Evolutionary conservation across 2,797 vertebrate species (phyloP).

Genomic region (Gobionotothen gibberifrons): DNA sequence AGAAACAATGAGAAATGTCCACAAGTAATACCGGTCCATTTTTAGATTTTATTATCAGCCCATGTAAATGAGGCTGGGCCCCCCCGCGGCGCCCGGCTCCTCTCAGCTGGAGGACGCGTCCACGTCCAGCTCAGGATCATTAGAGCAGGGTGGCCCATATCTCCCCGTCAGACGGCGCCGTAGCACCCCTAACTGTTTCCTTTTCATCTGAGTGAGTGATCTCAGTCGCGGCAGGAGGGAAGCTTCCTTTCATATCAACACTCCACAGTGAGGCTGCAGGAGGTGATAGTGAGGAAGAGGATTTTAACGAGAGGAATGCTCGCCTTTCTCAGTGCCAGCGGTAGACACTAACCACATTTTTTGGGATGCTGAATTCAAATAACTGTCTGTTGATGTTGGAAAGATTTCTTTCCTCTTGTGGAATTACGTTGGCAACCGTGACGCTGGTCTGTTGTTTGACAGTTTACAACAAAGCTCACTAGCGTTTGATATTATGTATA

Average conservation of each 20-base stretch:
- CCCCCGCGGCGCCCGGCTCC: conserved; percentile 54
- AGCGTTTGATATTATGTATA: neutral
- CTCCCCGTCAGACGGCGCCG: conserved; percentile 47
- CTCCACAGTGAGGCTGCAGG: conserved; percentile 57
- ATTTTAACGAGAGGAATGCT: conserved; percentile 57
- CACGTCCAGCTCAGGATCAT: conserved; percentile 68
- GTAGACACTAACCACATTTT: neutral
- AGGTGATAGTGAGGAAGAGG: conserved; percentile 43
- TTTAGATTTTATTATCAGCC: conserved; percentile 66
- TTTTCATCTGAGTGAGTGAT: conserved; percentile 74
- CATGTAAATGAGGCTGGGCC: conserved; percentile 69
- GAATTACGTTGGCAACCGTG: conserved; percentile 3
- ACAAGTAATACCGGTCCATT: conserved; percentile 35
- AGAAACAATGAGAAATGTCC: conserved; percentile 57
- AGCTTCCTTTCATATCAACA: conserved; percentile 61
- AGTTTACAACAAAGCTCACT: conserved; percentile 1
- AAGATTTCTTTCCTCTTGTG: neutral
- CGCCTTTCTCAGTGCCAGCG: conserved; percentile 45
- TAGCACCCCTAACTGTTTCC: conserved; percentile 74
- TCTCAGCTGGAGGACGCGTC: conserved; percentile 61
- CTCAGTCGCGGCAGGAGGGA: conserved; percentile 53
- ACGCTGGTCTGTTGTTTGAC: neutral
- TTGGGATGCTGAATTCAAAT: conserved; percentile 51
- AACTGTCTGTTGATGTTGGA: conserved; percentile 29
- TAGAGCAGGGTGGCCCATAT: conserved; percentile 60